Percentiles rank a stretch among this genome's conserved stretches.
phyloP scores from a whole-genome alignment of 2,797 vertebrate species.

The Pempheris klunzingeri region DNA sequence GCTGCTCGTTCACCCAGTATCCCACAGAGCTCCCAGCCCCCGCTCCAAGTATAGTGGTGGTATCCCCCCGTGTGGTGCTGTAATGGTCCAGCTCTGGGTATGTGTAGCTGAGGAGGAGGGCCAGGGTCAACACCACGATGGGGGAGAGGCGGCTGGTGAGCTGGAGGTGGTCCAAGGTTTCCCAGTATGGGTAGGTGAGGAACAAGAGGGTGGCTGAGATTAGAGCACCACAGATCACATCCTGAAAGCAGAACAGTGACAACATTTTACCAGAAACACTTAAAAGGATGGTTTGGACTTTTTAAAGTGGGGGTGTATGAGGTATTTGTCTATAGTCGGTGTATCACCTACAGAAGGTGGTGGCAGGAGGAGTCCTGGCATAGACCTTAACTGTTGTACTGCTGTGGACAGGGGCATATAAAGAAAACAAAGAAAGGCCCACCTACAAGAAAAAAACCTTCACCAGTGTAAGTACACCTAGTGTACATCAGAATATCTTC shows the following conservation, averaged over 20 bases:
- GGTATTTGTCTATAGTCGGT: too few relatives aligned
- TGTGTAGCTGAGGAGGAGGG: conserved; percentile 89
- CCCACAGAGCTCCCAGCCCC: conserved; percentile 89
- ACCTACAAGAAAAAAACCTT: too few relatives aligned
- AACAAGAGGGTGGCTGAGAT: conserved; percentile 85
- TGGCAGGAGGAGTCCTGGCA: too few relatives aligned
- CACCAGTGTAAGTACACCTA: too few relatives aligned
- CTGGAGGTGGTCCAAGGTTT: conserved; percentile 88
- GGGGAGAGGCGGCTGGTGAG: conserved; percentile 89
- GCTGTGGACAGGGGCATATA: too few relatives aligned
- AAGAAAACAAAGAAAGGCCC: too few relatives aligned
- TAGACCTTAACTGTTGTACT: too few relatives aligned
- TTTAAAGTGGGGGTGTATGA: too few relatives aligned
- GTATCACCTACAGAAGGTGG: too few relatives aligned
- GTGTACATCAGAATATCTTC: too few relatives aligned
- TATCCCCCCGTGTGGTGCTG: conserved; percentile 94
- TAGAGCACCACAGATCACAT: conserved; percentile 90
- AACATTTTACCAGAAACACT: background rate
- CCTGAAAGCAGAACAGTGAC: conserved; percentile 81
- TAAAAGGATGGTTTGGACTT: too few relatives aligned
- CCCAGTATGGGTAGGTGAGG: conserved; percentile 90
- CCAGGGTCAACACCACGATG: conserved; percentile 79
- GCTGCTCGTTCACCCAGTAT: conserved; percentile 90
- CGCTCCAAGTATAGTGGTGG: conserved; percentile 90
- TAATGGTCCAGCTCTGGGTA: conserved; percentile 93